These are phyloP conservation scores for Phasia obesa DNA, from an alignment of 2,888 invertebrate genomes.

Conservation along the genomic window DNA sequence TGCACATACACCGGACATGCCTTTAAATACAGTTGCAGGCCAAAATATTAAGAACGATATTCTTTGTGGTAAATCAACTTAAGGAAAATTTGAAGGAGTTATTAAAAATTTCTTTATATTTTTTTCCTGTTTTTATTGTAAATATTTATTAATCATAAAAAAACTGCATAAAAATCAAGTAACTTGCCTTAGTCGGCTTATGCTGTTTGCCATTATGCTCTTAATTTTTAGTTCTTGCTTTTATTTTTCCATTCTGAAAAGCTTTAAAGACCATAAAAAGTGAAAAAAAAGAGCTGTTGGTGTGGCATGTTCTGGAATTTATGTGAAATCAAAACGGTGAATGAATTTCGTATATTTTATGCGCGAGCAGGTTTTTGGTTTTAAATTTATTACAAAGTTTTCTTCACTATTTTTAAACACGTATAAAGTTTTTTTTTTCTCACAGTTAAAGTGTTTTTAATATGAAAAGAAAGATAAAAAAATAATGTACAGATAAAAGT, in stretches of 20 bases:
- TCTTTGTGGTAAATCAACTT: too few species aligned
- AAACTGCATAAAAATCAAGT: background rate
- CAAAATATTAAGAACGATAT: background rate
- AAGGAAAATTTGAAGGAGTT: too few species aligned
- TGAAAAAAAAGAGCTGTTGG: background rate
- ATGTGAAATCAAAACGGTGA: slow-evolving; percentile 60
- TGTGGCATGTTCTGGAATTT: slow-evolving; percentile 48
- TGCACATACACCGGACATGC: background rate
- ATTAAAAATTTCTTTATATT: too few species aligned
- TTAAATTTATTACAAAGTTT: slow-evolving; percentile 57
- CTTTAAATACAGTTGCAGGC: background rate
- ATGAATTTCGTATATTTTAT: slow-evolving; percentile 65
- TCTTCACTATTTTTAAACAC: slow-evolving; percentile 9
- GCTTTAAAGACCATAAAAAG: background rate
- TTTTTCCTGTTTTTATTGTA: too few species aligned
- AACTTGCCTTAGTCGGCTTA: slow-evolving; percentile 39
- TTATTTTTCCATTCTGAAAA: background rate
- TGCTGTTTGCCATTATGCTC: slow-evolving; percentile 26
- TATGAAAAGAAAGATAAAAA: background rate
- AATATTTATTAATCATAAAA: too few species aligned
- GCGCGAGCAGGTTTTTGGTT: slow-evolving; percentile 63
- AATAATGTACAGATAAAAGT: background rate
- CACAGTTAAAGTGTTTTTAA: slow-evolving; percentile 12
- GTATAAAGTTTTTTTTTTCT: slow-evolving; percentile 7
- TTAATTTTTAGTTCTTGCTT: background rate